These are phyloP conservation scores for Eulemur macaco DNA, from an alignment of 2,113 vertebrate species.

Conservation along the genomic window DNA sequence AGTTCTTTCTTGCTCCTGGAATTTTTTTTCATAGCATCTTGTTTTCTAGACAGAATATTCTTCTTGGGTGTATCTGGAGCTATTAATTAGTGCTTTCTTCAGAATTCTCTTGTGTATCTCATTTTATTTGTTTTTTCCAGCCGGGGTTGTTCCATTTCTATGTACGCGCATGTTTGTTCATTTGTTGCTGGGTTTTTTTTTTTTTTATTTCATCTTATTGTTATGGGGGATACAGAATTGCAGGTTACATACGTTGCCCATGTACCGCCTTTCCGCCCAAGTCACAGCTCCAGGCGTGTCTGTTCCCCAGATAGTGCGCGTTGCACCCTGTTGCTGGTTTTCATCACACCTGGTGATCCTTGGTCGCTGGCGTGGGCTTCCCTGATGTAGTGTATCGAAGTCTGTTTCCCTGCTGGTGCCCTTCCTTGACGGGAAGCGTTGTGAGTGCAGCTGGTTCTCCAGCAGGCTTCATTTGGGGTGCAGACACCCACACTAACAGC, in stretches of 20 bases:
- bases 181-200: not conserved
- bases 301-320: too few species aligned
- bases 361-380: not conserved
- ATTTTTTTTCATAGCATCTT: not conserved
- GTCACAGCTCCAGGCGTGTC: too few species aligned
- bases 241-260: too few species aligned
- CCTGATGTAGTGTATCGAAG: not conserved
- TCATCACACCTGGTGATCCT: not conserved
- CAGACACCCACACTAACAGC: not conserved
- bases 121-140: not conserved
- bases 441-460: not conserved
- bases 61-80: not conserved
- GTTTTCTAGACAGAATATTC: slow-evolving; percentile 12
- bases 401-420: not conserved
- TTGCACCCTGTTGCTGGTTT: not conserved
- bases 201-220: too few species aligned
- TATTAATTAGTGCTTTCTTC: slow-evolving; percentile 11
- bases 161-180: not conserved
- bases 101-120: not conserved
- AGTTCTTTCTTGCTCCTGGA: not conserved
- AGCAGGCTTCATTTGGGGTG: not conserved
- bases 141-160: not conserved
- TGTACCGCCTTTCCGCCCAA: too few species aligned
- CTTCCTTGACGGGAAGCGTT: not conserved
- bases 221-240: too few species aligned